Evolutionary conservation across 2,888 invertebrate genomes (phyloP).

Genomic region (Tupiocoris notatus): DNA sequence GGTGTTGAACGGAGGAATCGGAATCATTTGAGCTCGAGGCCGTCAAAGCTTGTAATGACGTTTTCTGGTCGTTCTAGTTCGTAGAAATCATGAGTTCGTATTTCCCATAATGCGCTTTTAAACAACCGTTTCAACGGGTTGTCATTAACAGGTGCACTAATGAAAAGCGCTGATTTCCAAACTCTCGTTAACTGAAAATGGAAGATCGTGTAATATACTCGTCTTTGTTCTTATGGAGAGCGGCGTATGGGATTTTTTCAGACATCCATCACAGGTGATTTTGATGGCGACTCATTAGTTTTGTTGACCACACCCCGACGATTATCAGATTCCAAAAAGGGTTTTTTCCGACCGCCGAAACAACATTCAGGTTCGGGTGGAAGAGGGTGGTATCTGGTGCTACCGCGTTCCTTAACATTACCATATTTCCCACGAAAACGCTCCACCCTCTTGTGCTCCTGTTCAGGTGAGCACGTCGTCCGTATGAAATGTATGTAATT

Average conservation of each 20-base stretch:
- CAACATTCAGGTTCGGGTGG: no score
- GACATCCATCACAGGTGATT: not conserved
- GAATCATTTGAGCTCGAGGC: not conserved
- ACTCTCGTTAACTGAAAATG: not conserved
- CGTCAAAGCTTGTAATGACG: not conserved
- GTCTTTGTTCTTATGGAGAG: not conserved
- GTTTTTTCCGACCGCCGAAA: not conserved
- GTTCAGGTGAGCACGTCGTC: not conserved
- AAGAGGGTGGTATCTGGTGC: no score
- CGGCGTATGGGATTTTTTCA: not conserved
- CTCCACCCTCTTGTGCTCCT: not conserved
- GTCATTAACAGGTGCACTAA: not conserved
- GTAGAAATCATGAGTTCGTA: not conserved
- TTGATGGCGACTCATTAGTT: not conserved
- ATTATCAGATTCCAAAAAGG: not conserved
- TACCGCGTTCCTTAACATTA: slow-evolving; percentile 9
- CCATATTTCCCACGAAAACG: slow-evolving; percentile 17
- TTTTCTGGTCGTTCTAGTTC: not conserved
- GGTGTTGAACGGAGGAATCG: not conserved
- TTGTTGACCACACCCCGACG: not conserved
- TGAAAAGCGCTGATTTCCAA: not conserved
- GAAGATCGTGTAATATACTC: not conserved
- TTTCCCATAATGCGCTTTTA: not conserved
- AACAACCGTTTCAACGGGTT: not conserved
- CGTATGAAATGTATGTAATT: not conserved